Base-by-base conservation (phyloP, 35 echinoderm and acorn worm species). In the Heliocidaris erythrogramma region DNA sequence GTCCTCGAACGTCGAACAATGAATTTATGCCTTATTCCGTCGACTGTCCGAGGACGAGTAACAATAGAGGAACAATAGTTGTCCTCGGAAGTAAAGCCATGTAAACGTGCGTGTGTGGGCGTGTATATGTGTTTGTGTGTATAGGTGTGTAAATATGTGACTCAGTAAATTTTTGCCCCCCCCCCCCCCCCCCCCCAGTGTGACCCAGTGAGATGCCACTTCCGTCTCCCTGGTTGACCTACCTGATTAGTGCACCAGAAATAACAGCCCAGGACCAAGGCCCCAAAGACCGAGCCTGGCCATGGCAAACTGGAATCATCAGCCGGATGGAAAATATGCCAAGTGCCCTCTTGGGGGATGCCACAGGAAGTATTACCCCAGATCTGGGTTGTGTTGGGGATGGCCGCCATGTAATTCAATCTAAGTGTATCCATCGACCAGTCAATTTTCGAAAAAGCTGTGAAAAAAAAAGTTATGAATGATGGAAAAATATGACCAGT, bases 211-310 rank as follows among this genome's bases (percentile, higher is more conserved):
- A n/a, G n/a, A n/a, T n/a, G n/a, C n/a, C n/a, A n/a, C n/a, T n/a
- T n/a, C n/a, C n/a, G 35, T 42, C 35, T 42, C 35, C 35, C 35
- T 42, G 35, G 65, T 78, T 27, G 18, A 18, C 87, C 2, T 16
- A 97, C 97, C 97, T 97, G 97, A 88, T 97, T 96, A 35, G 97
- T 96, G 47, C 97, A 97, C 65, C 94, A 97, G 95, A 85, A 97
- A 32, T 93, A 97, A 32, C 85, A 88, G 0, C 95, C 94, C 13
- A 96, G 90, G n/a, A 97, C 48, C n/a, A 88, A 42, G 53, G 96
- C 94, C 18, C 97, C 97, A 65, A 97, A 95, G 47, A 97, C 49
- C 85, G 94, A 93, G 30, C 96, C 95, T 2, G 93, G 95, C 95
- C 95, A 96, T 14, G 94, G 95, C 11, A 95, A 60, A 88, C 48